phyloP scores from a whole-genome alignment of 2,888 invertebrate genomes.

The Drosophila incognita region DNA sequence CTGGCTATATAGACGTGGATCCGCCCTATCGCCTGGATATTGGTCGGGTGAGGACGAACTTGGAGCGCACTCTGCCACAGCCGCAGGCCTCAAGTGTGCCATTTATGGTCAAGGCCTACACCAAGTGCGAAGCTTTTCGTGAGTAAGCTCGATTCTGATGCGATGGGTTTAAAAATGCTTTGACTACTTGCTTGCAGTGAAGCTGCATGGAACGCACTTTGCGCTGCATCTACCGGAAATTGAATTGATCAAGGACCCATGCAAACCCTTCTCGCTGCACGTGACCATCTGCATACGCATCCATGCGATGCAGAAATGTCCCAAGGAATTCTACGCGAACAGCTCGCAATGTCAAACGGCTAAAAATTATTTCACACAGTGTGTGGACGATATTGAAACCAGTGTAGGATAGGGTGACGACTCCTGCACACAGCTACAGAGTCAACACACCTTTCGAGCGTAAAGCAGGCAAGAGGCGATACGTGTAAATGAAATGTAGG shows the following conservation, averaged over 20 bases:
- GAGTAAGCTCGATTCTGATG: conserved; percentile 15
- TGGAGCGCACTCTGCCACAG: conserved; percentile 45
- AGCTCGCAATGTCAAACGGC: conserved; percentile 56
- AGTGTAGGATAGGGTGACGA: background rate
- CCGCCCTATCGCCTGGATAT: conserved; percentile 64
- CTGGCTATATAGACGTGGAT: conserved; percentile 63
- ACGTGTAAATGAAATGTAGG: conserved; percentile 53
- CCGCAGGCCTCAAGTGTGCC: conserved; percentile 41
- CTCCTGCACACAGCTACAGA: conserved; percentile 20
- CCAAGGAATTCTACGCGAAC: conserved; percentile 44
- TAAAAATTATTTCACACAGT: conserved; percentile 58
- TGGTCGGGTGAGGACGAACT: conserved; percentile 38
- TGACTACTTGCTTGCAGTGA: conserved; percentile 35
- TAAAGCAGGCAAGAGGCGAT: conserved; percentile 37
- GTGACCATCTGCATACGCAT: conserved; percentile 68
- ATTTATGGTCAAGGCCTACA: conserved; percentile 58
- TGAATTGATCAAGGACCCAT: conserved; percentile 58
- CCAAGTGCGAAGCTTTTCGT: conserved; percentile 60
- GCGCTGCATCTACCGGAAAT: conserved; percentile 61
- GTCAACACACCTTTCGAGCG: conserved; percentile 16
- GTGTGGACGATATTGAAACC: conserved; percentile 57
- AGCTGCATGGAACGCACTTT: conserved; percentile 40
- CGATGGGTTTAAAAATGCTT: background rate
- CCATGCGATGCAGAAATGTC: conserved; percentile 70
- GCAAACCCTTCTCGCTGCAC: conserved; percentile 62